These are phyloP conservation scores for Tricholauxania praeusta DNA, from an alignment of 2,888 invertebrate species.

Conservation along the genomic window DNA sequence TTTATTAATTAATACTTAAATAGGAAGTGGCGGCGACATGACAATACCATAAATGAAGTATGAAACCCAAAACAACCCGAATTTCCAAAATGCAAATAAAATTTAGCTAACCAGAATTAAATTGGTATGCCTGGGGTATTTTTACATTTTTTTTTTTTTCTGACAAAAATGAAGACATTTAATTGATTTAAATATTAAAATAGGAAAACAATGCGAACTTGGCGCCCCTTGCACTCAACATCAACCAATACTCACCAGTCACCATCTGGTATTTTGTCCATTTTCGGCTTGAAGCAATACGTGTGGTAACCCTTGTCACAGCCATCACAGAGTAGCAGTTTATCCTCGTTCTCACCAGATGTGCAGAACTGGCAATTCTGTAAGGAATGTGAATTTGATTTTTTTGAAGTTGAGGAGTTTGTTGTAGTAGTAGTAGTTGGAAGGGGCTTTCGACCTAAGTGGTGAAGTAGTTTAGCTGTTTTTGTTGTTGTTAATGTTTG, in stretches of 20 bases:
- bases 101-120: too few species aligned
- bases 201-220: neutral
- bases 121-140: too few species aligned
- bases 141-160: neutral
- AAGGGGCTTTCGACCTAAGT: slow-evolving; percentile 32
- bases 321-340: slow-evolving; percentile 94
- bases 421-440: slow-evolving; percentile 50
- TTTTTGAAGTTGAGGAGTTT: slow-evolving; percentile 55
- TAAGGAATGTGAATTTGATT: slow-evolving; percentile 66
- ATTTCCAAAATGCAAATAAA: too few species aligned
- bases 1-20: too few species aligned
- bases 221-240: slow-evolving; percentile 42
- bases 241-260: slow-evolving; percentile 81
- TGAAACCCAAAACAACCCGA: slow-evolving; percentile 1
- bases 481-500: slow-evolving; percentile 43
- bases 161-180: neutral
- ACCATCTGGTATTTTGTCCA: slow-evolving; percentile 97
- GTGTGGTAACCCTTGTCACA: slow-evolving; percentile 99
- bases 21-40: too few species aligned
- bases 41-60: neutral
- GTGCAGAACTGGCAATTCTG: slow-evolving; percentile 98
- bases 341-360: slow-evolving; percentile 95
- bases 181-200: slow-evolving; percentile 16
- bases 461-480: slow-evolving; percentile 25
- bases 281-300: slow-evolving; percentile 96